Conservation (phyloP, 2,888 invertebrate genomes). For the Drosophila barbarae region DNA sequence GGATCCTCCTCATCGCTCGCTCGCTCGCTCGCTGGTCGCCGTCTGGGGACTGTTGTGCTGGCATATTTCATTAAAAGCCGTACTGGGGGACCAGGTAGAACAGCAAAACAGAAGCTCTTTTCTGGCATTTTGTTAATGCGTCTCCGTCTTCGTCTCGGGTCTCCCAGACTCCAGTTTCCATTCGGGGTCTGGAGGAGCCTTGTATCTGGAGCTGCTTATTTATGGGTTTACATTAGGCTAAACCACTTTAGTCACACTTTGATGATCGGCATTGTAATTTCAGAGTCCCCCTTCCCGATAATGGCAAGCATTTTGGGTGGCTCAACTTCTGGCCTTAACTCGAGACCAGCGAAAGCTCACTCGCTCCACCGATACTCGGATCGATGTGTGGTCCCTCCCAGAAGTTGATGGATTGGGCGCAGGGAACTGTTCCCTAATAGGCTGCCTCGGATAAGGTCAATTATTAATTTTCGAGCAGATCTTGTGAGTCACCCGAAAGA, state of each 20-base stretch:
- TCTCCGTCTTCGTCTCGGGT: constrained; percentile 53
- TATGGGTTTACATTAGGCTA: constrained; percentile 79
- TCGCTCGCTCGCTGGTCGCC: constrained; percentile 9
- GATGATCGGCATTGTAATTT: constrained; percentile 70
- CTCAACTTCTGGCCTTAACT: constrained; percentile 31
- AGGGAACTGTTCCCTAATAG: constrained; percentile 42
- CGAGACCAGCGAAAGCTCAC: constrained; percentile 36
- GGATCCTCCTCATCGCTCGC: constrained; percentile 15
- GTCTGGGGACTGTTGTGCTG: constrained; percentile 43
- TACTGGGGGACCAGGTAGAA: constrained; percentile 28
- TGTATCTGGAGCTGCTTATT: constrained; percentile 67
- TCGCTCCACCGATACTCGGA: constrained; percentile 14
- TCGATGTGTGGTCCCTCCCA: constrained; percentile 54
- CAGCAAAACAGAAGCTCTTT: constrained; percentile 77
- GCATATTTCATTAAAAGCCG: constrained; percentile 74
- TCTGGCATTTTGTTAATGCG: constrained; percentile 74
- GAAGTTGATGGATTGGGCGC: constrained; percentile 62
- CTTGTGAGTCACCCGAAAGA: constrained; percentile 64
- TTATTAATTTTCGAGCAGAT: constrained; percentile 67
- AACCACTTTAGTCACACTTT: constrained; percentile 79
- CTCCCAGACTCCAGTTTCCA: constrained; percentile 6
- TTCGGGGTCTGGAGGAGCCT: constrained; percentile 3
- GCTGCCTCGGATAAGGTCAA: constrained; percentile 63
- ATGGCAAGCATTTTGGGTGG: constrained; percentile 70
- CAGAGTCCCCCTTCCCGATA: constrained; percentile 35